Evolutionary conservation across 2,797 vertebrate genomes (phyloP).

Genomic region (Danio aesculapii): DNA sequence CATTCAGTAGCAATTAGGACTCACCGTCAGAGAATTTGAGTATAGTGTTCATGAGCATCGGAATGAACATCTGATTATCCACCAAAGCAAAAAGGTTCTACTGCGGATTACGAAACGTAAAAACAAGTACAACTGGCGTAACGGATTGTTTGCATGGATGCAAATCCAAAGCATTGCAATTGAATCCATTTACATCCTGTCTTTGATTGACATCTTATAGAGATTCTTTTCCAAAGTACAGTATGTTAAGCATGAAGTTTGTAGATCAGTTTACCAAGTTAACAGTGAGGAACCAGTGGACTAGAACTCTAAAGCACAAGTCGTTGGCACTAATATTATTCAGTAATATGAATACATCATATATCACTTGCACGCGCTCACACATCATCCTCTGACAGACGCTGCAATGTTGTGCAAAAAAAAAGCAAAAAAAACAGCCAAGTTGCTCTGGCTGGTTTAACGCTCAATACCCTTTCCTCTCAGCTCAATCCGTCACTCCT

Average conservation of each 20-base stretch:
- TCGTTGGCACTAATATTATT: constrained; percentile 17
- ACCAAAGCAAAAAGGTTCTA: neutral
- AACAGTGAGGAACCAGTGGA: constrained; percentile 24
- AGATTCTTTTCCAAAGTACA: neutral
- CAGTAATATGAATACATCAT: constrained; percentile 14
- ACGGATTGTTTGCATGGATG: constrained; percentile 5
- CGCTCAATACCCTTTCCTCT: constrained; percentile 22
- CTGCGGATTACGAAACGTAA: constrained; percentile 6
- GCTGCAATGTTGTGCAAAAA: neutral
- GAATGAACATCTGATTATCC: constrained; percentile 14
- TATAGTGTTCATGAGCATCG: constrained; percentile 2
- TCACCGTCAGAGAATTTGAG: neutral
- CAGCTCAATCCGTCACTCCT: constrained; percentile 17
- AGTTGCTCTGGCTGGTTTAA: constrained; percentile 37
- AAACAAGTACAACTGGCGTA: neutral
- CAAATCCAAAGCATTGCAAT: constrained; percentile 17
- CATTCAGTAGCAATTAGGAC: neutral
- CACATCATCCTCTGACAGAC: constrained; percentile 4
- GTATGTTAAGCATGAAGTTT: constrained; percentile 35
- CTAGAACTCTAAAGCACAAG: constrained; percentile 12
- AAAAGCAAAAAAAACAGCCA: neutral
- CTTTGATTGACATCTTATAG: too few relatives aligned
- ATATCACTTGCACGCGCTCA: constrained; percentile 1
- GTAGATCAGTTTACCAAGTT: constrained; percentile 9
- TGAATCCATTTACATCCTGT: neutral